These are phyloP conservation scores for Eretmochelys imbricata DNA, from an alignment of 2,113 vertebrate species.

Conservation along the genomic window DNA sequence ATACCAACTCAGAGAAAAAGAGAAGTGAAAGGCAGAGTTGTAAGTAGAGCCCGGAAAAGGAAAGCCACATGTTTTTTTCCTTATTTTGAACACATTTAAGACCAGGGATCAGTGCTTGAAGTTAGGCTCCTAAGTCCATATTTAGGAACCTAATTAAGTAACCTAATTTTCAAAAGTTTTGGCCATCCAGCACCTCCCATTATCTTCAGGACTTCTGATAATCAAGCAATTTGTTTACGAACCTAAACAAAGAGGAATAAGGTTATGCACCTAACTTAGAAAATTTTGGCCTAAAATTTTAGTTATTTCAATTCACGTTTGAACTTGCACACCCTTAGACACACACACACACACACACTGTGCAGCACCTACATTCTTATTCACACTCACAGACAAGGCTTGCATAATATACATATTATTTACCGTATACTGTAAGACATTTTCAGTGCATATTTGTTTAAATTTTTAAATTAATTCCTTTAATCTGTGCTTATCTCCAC, in stretches of 20 bases:
- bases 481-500: not conserved
- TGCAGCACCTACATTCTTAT: rapidly evolving
- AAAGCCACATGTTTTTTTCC: not conserved
- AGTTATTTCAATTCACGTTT: not conserved
- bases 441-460: rapidly evolving
- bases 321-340: not conserved
- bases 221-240: not conserved
- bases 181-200: not conserved
- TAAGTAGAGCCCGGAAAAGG: not conserved
- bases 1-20: not conserved
- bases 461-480: not conserved
- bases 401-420: not conserved
- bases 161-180: not conserved
- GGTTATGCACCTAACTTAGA: not conserved
- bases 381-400: rapidly evolving
- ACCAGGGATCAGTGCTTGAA: not conserved
- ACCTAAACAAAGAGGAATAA: not conserved
- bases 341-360: rapidly evolving
- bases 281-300: not conserved
- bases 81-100: not conserved
- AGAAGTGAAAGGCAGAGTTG: no score
- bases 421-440: not conserved
- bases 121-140: not conserved
- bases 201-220: not conserved
- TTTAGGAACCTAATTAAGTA: not conserved